Base-by-base conservation (phyloP, 37 sponge, comb jelly and placozoan species). In the Mnemiopsis leidyi region DNA sequence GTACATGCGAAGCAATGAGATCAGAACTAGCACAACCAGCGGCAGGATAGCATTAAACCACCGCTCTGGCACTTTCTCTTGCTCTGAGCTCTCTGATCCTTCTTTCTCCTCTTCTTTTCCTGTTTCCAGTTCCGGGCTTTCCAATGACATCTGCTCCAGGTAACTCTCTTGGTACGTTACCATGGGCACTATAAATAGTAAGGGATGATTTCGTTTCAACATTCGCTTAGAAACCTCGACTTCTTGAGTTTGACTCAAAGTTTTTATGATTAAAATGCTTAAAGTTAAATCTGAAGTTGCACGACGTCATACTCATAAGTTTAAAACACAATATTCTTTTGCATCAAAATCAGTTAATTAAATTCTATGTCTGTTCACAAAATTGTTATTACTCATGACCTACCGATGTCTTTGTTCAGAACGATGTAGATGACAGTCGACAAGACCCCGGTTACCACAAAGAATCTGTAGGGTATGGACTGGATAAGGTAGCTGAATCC, bases 381-480 rank as follows among this genome's bases (percentile, higher is more conserved):
- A n/a, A n/a, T n/a, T n/a, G n/a, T 48, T 48, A 48, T 18, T 48
- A 13, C 13, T 48, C 5, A 48, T 13, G 2, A 38, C 90, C 23
- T 21, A 85, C 90, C 90, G n/a, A 85, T 39, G 26, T 85, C 90
- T 21, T 33, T 85, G 90, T 85, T 39, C 13, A 85, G n/a, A 0
- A 85, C 1, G 61, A 85, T 37, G 61, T 85, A 85, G 23, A 85
- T 40, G 48, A 85, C 36, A n/a, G 36, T 37, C 2, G 61, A 38
- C 29, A 85, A 21, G 39, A 85, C 48, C 24, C 38, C 39, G 26
- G 90, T 28, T 28, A 85, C 16, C 26, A 85, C 90, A 33, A 85
- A 85, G 90, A 85, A 85, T 23, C 90, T 18, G 61, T 85, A 85
- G 1, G 90, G 90, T 40, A 85, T 85, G 25, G 90, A 85, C 23